phyloP scores from a whole-genome alignment of 2,888 invertebrate genomes.

The Pristionchus exspectatus region DNA sequence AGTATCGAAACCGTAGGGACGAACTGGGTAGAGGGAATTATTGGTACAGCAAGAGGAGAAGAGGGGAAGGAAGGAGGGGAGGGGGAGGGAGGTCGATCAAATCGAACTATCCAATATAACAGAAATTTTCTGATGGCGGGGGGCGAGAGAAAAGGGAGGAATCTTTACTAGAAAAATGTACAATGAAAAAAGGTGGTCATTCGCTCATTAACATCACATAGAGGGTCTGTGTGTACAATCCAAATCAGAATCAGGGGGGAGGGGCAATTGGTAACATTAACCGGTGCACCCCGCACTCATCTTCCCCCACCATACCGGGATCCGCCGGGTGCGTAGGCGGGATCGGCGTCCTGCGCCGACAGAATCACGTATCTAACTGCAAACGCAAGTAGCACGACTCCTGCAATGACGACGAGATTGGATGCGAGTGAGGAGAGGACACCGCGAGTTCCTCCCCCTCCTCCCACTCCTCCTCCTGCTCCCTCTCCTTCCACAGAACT shows the following conservation, averaged over 20 bases:
- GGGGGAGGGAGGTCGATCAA: background rate
- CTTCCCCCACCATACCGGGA: slow-evolving; percentile 38
- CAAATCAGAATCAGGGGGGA: background rate
- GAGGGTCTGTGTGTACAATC: background rate
- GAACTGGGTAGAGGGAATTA: background rate
- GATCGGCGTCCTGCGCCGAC: slow-evolving; percentile 66
- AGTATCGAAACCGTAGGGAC: slow-evolving; percentile 44
- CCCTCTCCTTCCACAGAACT: background rate
- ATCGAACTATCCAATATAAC: background rate
- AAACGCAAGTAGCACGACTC: slow-evolving; percentile 77
- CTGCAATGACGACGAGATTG: slow-evolving; percentile 76
- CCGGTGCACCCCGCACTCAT: background rate
- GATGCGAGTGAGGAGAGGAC: slow-evolving; percentile 71
- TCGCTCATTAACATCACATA: slow-evolving; percentile 37
- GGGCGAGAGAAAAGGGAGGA: background rate
- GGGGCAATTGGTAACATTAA: background rate
- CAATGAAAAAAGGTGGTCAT: slow-evolving; percentile 17
- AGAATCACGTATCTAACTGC: slow-evolving; percentile 78
- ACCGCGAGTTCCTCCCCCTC: slow-evolving; percentile 31
- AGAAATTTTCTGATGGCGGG: background rate
- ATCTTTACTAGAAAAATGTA: slow-evolving; percentile 3
- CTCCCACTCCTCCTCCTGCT: background rate
- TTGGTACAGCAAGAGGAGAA: background rate
- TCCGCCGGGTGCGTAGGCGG: slow-evolving; percentile 55
- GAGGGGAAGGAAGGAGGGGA: no score